Base-by-base conservation (phyloP, 2,797 vertebrate species). In the Semotilus atromaculatus region DNA sequence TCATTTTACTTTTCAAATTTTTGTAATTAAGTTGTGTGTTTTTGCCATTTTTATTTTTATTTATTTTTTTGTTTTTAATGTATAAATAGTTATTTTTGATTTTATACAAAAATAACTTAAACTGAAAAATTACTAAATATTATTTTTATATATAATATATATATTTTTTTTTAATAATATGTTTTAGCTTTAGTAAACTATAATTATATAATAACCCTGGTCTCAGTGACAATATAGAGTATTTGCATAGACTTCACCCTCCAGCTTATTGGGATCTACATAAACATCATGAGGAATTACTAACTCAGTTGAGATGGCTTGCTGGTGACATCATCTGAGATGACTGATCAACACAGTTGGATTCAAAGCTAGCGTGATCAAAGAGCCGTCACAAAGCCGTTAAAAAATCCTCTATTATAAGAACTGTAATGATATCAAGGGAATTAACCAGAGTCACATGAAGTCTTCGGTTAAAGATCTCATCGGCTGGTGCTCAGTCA, bases 351-450 rank as follows among this genome's bases (percentile, higher is more conserved):
- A 62, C 68, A 83, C 10, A 29, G 74, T 84, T 74, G 74, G 64
- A 64, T 36, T 77, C 58, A 86, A 83, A 76, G 18, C 48, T 45
- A 31, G 29, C 1, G 36, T 80, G 77, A 87, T 88, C 82, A 86
- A 80, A 82, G 86, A 55, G 26, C 9, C 36, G 5, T 38, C 40
- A 74, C 7, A 51, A 64, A 68, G 48, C 85, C 40, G 34, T 40
- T 82, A 55, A 78, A 43, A 85, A 76, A 76, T 48, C 62, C 26
- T 43, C 72, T 68, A n/a, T 71, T 67, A 71, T 70, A 86, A 48
- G 53, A 82, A 51, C 13, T 45, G 45, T 60, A 76, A 70, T 71
- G 13, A 31, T 60, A 62, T 58, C 26, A 84, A 38, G 64, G 13
- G 64, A 75, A 38, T 80, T 83, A 73, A 43, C 19, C 36, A 18